A percentile compares a stretch with the other conserved stretches of the same genome.
Evolutionary conservation across 2,797 vertebrate genomes (phyloP).

Genomic region (Sebastes elongatus): DNA sequence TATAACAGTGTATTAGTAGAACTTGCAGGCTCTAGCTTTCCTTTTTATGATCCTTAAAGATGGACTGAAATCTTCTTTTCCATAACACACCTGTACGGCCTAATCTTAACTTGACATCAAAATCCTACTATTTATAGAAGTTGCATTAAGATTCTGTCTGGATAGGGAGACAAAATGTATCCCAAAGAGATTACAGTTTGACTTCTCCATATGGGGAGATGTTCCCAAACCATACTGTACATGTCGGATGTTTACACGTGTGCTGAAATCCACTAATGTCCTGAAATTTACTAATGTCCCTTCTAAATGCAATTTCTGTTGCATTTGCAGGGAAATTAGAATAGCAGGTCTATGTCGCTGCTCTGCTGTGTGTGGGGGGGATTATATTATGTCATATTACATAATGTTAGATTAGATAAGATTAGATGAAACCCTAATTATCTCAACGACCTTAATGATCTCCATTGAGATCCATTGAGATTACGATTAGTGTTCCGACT

Average conservation of each 20-base stretch:
- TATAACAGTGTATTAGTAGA: background rate
- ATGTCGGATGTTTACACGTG: conserved; percentile 11
- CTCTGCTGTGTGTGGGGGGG: conserved; percentile 29
- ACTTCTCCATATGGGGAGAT: background rate
- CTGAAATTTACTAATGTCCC: conserved; percentile 26
- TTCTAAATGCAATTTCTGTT: conserved; percentile 47
- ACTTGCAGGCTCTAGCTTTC: background rate
- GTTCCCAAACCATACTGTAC: background rate
- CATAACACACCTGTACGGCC: background rate
- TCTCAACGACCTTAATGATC: conserved; percentile 54
- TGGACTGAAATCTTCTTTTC: background rate
- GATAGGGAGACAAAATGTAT: background rate
- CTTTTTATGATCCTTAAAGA: background rate
- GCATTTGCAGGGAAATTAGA: conserved; percentile 45
- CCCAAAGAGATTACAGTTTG: conserved; percentile 11
- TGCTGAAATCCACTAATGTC: conserved; percentile 35
- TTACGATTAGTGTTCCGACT: background rate
- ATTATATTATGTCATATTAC: conserved; percentile 60
- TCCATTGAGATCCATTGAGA: conserved; percentile 23
- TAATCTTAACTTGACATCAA: conserved; percentile 5
- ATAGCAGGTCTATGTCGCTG: conserved; percentile 25
- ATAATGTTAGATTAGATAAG: conserved; percentile 57
- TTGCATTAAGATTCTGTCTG: conserved; percentile 21
- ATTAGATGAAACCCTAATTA: conserved; percentile 62
- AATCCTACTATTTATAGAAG: background rate